phyloP scores from a whole-genome alignment of 2,888 invertebrate genomes.

The Rotaria magnacalcarata region DNA sequence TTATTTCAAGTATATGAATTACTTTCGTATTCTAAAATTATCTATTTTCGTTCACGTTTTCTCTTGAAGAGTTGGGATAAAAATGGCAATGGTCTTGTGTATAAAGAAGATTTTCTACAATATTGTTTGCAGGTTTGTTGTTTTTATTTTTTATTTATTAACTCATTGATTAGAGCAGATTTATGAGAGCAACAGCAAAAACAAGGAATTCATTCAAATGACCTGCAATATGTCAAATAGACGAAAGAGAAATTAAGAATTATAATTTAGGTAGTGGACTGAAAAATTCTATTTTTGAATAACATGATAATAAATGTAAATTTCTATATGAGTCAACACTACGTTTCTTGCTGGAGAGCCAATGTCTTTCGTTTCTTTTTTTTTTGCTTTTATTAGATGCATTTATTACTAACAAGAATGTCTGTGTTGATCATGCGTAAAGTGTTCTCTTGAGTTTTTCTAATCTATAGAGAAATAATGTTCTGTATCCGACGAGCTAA shows the following conservation, averaged over 20 bases:
- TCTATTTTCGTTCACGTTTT: background rate
- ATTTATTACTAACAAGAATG: background rate
- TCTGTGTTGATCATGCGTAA: background rate
- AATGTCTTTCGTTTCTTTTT: background rate
- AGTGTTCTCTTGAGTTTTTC: background rate
- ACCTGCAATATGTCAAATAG: too few relatives aligned
- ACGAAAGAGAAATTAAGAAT: too few relatives aligned
- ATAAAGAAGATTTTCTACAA: background rate
- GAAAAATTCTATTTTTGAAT: too few relatives aligned
- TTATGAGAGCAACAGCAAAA: too few relatives aligned
- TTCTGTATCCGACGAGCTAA: background rate
- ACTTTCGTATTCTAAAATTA: background rate
- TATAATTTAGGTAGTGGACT: too few relatives aligned
- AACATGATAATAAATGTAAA: background rate
- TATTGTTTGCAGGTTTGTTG: slow-evolving; percentile 13
- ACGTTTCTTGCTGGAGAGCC: background rate
- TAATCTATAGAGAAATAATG: background rate
- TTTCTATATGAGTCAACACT: background rate
- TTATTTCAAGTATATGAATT: background rate
- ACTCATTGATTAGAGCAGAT: too few relatives aligned
- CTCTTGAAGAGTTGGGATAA: background rate
- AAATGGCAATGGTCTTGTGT: background rate
- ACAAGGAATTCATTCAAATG: too few relatives aligned
- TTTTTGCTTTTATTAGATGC: background rate
- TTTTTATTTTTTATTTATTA: too few relatives aligned